phyloP scores from a whole-genome alignment of 2,113 vertebrate genomes.

The Crotalus horridus region DNA sequence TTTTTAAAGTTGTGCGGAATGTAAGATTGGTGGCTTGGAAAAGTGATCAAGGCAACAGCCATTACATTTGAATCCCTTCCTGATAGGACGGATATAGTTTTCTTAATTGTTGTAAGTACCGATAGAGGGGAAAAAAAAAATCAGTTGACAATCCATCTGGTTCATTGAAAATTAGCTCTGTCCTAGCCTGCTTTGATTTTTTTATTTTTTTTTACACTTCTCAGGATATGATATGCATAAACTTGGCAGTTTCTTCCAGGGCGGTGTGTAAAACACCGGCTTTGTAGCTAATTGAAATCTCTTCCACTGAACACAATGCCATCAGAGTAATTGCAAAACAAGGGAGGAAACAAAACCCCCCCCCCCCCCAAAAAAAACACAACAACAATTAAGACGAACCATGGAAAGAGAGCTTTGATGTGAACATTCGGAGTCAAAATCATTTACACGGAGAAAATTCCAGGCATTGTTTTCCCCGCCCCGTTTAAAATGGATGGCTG shows the following conservation, averaged over 20 bases:
- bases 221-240: not conserved
- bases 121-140: constrained; percentile 33
- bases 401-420: not conserved
- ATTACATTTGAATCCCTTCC: constrained; percentile 31
- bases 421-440: not conserved
- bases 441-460: constrained; percentile 7
- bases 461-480: not conserved
- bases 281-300: not conserved
- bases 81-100: constrained; percentile 29
- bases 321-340: not conserved
- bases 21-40: constrained; percentile 58
- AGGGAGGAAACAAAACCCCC: not conserved
- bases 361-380: too few species aligned
- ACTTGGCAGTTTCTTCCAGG: not conserved
- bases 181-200: constrained; percentile 12
- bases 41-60: constrained; percentile 33
- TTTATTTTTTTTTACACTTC: not conserved
- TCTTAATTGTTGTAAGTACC: constrained; percentile 23
- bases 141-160: not conserved
- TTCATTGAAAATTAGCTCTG: not conserved
- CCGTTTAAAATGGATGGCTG: not conserved
- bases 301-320: not conserved
- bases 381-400: too few species aligned
- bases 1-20: not conserved
- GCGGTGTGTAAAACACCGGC: not conserved